A percentile compares a stretch with the other conserved stretches of the same genome.
Conservation (phyloP, 23 tunicate genomes). For the Halocynthia roretzi region DNA sequence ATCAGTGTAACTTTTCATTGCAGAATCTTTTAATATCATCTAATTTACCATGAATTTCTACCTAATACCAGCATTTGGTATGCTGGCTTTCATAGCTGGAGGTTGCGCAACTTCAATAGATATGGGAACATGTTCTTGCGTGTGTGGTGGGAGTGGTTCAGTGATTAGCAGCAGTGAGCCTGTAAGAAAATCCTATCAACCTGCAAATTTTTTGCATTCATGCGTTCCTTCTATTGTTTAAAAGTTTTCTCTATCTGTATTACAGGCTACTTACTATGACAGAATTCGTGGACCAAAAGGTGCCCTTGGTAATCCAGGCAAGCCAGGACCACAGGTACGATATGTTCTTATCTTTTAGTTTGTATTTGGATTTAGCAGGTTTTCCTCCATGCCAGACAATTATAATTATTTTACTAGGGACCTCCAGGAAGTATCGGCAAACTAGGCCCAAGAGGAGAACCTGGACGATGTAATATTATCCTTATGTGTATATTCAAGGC, state of each 20-base stretch:
- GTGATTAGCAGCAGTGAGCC: background rate
- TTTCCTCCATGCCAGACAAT: too few species aligned
- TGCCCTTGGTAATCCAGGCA: slow-evolving; percentile 78
- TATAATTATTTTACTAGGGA: slow-evolving; percentile 23
- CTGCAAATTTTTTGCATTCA: background rate
- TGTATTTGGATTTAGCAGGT: too few species aligned
- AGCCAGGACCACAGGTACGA: slow-evolving; percentile 74
- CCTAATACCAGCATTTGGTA: too few species aligned
- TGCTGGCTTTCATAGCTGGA: too few species aligned
- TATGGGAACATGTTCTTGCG: slow-evolving; percentile 84
- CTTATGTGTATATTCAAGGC: too few species aligned
- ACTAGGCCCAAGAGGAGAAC: slow-evolving; percentile 64
- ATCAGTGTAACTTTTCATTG: too few species aligned
- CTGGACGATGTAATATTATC: slow-evolving; percentile 38
- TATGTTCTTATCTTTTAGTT: background rate
- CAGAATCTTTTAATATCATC: too few species aligned
- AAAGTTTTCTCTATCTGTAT: background rate
- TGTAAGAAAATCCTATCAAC: background rate
- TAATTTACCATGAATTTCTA: too few species aligned
- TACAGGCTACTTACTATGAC: slow-evolving; percentile 34
- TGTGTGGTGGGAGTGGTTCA: slow-evolving; percentile 29
- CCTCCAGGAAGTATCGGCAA: slow-evolving; percentile 57
- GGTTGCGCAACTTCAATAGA: slow-evolving; percentile 4
- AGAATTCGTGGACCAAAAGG: slow-evolving; percentile 82
- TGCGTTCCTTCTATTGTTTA: background rate